Conservation (phyloP, 2,888 invertebrate species). For the Oxytorus armatus region DNA sequence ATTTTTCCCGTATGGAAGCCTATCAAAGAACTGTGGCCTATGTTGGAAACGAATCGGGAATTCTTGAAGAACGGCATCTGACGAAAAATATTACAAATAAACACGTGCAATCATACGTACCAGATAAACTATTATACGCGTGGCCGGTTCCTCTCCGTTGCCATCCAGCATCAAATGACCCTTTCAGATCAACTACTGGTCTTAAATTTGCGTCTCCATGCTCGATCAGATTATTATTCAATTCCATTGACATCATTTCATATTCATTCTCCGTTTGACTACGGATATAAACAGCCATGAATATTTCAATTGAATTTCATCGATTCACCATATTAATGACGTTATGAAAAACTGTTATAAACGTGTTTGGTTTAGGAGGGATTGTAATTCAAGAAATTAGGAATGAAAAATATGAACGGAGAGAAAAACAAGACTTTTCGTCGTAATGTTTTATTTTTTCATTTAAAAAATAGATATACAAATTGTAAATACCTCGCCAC, state of each 20-base stretch:
- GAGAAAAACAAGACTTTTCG: neutral
- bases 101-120: slow-evolving; percentile 18
- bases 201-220: neutral
- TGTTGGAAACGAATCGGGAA: neutral
- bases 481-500: too few relatives aligned
- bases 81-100: neutral
- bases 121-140: slow-evolving; percentile 61
- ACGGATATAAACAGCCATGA: neutral
- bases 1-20: slow-evolving; percentile 33
- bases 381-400: neutral
- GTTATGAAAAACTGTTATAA: neutral
- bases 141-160: slow-evolving; percentile 53
- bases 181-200: slow-evolving; percentile 20
- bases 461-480: too few relatives aligned
- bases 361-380: neutral
- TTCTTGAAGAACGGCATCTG: neutral
- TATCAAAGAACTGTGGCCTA: slow-evolving; percentile 18
- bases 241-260: neutral
- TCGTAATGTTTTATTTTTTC: neutral
- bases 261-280: neutral
- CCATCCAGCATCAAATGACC: slow-evolving; percentile 64
- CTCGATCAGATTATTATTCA: neutral
- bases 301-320: neutral
- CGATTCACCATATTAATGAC: neutral
- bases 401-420: neutral